Conservation (phyloP, 2,113 vertebrate species). For the Puffinus mauretanicus region DNA sequence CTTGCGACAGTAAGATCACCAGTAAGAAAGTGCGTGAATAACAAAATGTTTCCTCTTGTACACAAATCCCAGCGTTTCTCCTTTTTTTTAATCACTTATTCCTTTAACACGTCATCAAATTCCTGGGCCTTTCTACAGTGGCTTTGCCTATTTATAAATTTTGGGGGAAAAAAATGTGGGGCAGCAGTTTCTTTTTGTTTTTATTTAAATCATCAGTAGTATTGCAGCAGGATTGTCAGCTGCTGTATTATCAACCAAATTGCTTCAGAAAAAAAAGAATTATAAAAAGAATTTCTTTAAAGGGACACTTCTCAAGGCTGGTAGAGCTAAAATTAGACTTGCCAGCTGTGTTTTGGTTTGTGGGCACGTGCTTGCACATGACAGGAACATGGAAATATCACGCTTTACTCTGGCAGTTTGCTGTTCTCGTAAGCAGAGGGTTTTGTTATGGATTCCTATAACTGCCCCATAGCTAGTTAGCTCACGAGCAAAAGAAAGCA, state of each 20-base stretch:
- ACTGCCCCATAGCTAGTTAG: not conserved
- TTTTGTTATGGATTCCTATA: not conserved
- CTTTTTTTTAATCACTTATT: not conserved
- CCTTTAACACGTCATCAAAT: constrained; percentile 36
- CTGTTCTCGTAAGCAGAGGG: not conserved
- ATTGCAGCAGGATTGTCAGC: constrained; percentile 65
- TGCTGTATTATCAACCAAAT: constrained; percentile 76
- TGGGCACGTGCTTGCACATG: constrained; percentile 71
- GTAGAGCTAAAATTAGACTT: constrained; percentile 75
- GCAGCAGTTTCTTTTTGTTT: constrained; percentile 39
- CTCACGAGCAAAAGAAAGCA: not conserved
- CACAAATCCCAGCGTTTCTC: not conserved
- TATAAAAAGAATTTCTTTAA: constrained; percentile 72
- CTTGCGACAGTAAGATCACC: not conserved
- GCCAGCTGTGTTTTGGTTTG: constrained; percentile 80
- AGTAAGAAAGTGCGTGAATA: not conserved
- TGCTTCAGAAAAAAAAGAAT: constrained; percentile 36
- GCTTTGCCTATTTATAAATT: constrained; percentile 33
- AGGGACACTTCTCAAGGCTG: constrained; percentile 74
- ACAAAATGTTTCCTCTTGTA: not conserved
- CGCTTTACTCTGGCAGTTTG: constrained; percentile 30
- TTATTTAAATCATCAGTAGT: constrained; percentile 50
- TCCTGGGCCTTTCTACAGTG: constrained; percentile 15
- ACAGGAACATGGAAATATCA: constrained; percentile 64
- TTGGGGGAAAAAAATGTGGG: not conserved